Base-by-base conservation (phyloP, 2,888 invertebrate genomes). In the Palloptera scutellata region DNA sequence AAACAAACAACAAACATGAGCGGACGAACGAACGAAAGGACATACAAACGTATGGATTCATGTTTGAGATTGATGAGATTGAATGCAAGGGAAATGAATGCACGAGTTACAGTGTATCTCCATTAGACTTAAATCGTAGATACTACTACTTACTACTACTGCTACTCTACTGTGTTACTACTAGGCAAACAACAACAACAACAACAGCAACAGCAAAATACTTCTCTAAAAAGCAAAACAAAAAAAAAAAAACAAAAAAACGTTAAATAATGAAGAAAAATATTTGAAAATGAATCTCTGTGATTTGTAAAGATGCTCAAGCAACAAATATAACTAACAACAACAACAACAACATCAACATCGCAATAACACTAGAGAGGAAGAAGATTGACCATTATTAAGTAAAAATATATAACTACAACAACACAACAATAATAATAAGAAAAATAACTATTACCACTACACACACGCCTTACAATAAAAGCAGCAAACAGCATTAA, bases 301-400 rank as follows among this genome's bases (percentile, higher is more conserved):
- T n/a, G 20, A 52, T 45, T 45, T n/a, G 1, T 15, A 19, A 54
- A 19, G 17, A 54, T 54, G 54, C 20, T 54, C 54, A 17, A 64
- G 40, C 63, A 55, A 13, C 2, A 45, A 13, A n/a, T n/a, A n/a
- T n/a, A n/a, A n/a, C n/a, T 54, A 41, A 17, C 40, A 43, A 19
- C 43, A 17, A 45, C 41, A 55, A 17, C 40, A 63, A 52, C 62
- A 52, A 62, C 41, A n/a, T 45, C n/a, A 48, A 43, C n/a, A 45
- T n/a, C n/a, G 48, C 48, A 61, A 61, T 57, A 55, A 55, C 64
- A 59, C n/a, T 30, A 41, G 17, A 17, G 17, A 60, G 17, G 20
- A 17, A n/a, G 13, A 61, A 61, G 61, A 61, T 53, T 61, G 52
- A 53, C 52, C 61, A 61, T 61, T 61, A 61, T 52, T 15, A 61